phyloP scores from a whole-genome alignment of 2,797 vertebrate species.

The Coendou prehensilis region DNA sequence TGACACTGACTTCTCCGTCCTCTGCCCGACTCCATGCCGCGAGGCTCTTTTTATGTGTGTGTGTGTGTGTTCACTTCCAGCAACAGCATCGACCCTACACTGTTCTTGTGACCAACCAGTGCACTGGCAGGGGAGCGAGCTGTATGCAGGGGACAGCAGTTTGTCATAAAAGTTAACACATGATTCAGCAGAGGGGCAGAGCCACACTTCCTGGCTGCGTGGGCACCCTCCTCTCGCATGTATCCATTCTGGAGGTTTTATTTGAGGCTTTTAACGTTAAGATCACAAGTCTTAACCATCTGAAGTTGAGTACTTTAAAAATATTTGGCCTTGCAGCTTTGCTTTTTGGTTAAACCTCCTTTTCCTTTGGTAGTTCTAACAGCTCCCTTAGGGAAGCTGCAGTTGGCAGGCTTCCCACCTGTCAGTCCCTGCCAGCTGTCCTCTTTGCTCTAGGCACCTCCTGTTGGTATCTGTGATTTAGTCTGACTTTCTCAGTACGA shows the following conservation, averaged over 20 bases:
- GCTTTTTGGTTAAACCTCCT: background rate
- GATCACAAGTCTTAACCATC: background rate
- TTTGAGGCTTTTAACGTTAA: conserved; percentile 5
- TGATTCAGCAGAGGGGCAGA: background rate
- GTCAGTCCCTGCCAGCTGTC: background rate
- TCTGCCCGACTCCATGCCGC: background rate
- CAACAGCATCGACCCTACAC: no score
- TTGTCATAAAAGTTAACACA: background rate
- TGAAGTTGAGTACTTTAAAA: background rate
- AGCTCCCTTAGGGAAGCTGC: background rate
- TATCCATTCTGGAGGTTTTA: background rate
- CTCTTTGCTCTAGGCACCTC: background rate
- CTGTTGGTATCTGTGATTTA: background rate
- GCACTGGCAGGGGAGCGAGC: accelerated
- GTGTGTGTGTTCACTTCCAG: background rate
- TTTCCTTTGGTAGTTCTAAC: background rate
- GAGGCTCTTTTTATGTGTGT: background rate
- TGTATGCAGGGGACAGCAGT: background rate
- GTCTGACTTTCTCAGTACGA: background rate
- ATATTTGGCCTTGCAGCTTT: background rate
- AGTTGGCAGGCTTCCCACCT: background rate
- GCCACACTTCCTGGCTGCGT: background rate
- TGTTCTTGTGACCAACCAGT: background rate
- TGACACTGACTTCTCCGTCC: background rate
- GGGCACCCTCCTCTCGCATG: accelerated